These are phyloP conservation scores for Chrysogorgia sp. DNA, from an alignment of 92 coral and sea anemone genomes.

Conservation along the genomic window DNA sequence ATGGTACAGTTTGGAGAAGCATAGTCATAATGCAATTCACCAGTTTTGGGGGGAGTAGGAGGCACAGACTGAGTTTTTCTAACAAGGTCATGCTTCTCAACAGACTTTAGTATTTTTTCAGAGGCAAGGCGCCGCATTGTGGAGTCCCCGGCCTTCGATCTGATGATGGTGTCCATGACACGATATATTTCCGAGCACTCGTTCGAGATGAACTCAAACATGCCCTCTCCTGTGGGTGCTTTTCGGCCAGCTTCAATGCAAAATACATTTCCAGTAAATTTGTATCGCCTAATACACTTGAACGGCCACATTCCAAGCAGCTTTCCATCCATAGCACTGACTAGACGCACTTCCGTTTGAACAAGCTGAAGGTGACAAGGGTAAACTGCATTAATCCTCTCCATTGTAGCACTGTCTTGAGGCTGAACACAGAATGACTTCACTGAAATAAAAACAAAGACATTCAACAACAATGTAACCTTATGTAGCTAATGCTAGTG, in stretches of 20 bases:
- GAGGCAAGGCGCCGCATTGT: constrained; percentile 28
- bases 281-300: constrained; percentile 90
- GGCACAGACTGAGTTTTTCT: constrained; percentile 24
- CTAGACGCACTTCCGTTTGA: constrained; percentile 81
- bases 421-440: constrained; percentile 91
- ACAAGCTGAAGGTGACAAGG: constrained; percentile 82
- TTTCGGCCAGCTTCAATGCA: constrained; percentile 95
- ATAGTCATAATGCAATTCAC: constrained; percentile 14
- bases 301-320: constrained; percentile 96
- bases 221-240: constrained; percentile 96
- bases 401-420: constrained; percentile 65
- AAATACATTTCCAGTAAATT: constrained; percentile 84
- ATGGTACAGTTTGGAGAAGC: not conserved
- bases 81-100: not conserved
- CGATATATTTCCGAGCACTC: constrained; percentile 94
- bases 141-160: constrained; percentile 71
- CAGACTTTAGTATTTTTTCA: not conserved
- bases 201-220: constrained; percentile 77
- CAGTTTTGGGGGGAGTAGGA: not conserved
- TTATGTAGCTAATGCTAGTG: too few species aligned
- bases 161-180: constrained; percentile 82
- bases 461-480: not conserved
- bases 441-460: constrained; percentile 59
- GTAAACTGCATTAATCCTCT: constrained; percentile 72
- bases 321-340: constrained; percentile 81